Evolutionary conservation across 2,113 vertebrate genomes (phyloP), one percentile per base, ranked within the genome.

Genomic region (Campylomormyrus tamandua): DNA sequence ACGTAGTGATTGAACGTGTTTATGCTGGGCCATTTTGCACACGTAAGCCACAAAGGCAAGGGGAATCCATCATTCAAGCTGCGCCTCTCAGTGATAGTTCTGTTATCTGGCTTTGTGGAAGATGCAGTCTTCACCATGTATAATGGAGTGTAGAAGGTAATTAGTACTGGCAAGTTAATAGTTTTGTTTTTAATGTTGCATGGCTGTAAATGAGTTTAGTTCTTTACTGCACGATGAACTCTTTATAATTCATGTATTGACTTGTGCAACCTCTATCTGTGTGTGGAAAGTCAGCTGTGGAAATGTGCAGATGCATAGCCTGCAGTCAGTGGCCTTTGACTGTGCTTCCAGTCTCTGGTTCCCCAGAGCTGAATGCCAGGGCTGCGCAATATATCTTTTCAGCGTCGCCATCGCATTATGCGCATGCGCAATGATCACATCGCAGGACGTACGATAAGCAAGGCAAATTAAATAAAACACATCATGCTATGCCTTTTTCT

Each of bases 161-260:
- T 89, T 89, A 83, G 74, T 48, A 53, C 52, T 89, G 53, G 39
- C 89, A 85, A 84, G 89, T 24, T 83, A 89, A 89, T 89, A 42
- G 74, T 31, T 89, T 89, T 89, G 49, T 84, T 70, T 50, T 53
- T 83, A 83, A 83, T 89, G 15, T 84, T 84, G 83, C 83, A 84
- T 46, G 42, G 83, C 39, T 84, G 83, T 84, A 84, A 80, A 80
- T 80, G 74, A 80, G 35, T 80, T 80, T 42, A 80, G 31, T 80
- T 80, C 35, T 77, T 77, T 80, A 80, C 4, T 42, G 74, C 74
- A 42, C 35, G 2, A 39, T 42, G 17, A 6, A 42, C 15, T 80
- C 35, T 70, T 70, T 27, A 31, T 31, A 80, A 80, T 80, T 35
- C 4, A 80, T 80, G 15, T 19, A 42, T 42, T 42, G 74, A 80